These are phyloP conservation scores for Latrodectus elegans DNA, from an alignment of 2,888 invertebrate species.

Conservation along the genomic window DNA sequence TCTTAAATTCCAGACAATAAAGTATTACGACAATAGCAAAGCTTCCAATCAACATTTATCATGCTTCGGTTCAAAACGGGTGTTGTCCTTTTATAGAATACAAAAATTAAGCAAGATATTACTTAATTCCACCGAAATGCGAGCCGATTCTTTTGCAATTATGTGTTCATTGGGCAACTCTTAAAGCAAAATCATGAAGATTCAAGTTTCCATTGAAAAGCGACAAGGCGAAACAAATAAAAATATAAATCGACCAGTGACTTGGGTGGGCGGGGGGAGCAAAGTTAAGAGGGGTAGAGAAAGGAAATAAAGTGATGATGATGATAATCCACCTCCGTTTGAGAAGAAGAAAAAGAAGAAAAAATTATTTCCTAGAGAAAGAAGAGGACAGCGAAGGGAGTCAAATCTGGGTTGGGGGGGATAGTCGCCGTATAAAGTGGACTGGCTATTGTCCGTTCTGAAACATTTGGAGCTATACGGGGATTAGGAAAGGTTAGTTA, in stretches of 20 bases:
- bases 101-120: neutral
- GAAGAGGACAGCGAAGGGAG: constrained; percentile 35
- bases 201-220: neutral
- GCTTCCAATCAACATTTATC: neutral
- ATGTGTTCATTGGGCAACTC: neutral
- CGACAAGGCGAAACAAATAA: neutral
- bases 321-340: constrained; percentile 2
- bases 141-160: neutral
- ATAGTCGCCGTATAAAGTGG: constrained; percentile 41
- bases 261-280: neutral
- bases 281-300: neutral
- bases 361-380: constrained; percentile 24
- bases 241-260: neutral
- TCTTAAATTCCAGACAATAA: no score
- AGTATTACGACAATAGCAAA: neutral
- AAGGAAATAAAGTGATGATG: neutral
- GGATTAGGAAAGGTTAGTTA: constrained; percentile 29
- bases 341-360: constrained; percentile 24
- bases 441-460: constrained; percentile 62
- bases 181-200: neutral
- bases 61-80: neutral
- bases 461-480: constrained; percentile 62
- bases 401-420: constrained; percentile 58
- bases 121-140: neutral
- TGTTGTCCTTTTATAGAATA: neutral